Percentiles rank a stretch among this genome's conserved stretches.
Evolutionary conservation across 1,140 invertebrate genomes (phyloP).

Genomic region (Conopomorpha cramerella): DNA sequence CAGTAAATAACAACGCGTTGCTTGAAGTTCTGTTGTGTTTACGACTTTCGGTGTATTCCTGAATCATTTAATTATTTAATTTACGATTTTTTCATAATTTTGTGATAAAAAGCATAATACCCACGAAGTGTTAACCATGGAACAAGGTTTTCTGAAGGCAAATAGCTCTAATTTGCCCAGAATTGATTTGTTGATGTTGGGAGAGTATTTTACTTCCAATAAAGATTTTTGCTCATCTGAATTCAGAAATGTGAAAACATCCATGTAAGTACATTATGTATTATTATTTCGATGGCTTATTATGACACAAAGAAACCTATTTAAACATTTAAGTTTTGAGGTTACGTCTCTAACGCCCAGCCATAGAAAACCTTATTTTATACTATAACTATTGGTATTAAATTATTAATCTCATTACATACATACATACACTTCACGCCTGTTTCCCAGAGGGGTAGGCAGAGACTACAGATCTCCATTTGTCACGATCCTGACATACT

Average conservation of each 20-base stretch:
- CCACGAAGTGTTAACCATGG: too few relatives aligned
- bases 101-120: too few relatives aligned
- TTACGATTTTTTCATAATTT: neutral
- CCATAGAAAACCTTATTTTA: too few relatives aligned
- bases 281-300: too few relatives aligned
- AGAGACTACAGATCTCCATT: too few relatives aligned
- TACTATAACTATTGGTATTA: too few relatives aligned
- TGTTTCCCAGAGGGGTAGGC: too few relatives aligned
- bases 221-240: too few relatives aligned
- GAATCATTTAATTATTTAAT: neutral
- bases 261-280: neutral
- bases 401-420: too few relatives aligned
- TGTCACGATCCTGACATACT: too few relatives aligned
- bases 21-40: neutral
- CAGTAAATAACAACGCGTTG: neutral
- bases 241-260: neutral
- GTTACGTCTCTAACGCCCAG: neutral
- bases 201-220: neutral
- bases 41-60: neutral
- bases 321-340: neutral
- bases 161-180: neutral
- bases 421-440: too few relatives aligned
- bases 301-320: neutral
- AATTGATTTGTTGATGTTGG: neutral
- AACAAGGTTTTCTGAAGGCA: neutral